Percentiles rank a stretch among this genome's conserved stretches.
Conservation (phyloP, 2,888 invertebrate species). For the Matsumyia berberina region DNA sequence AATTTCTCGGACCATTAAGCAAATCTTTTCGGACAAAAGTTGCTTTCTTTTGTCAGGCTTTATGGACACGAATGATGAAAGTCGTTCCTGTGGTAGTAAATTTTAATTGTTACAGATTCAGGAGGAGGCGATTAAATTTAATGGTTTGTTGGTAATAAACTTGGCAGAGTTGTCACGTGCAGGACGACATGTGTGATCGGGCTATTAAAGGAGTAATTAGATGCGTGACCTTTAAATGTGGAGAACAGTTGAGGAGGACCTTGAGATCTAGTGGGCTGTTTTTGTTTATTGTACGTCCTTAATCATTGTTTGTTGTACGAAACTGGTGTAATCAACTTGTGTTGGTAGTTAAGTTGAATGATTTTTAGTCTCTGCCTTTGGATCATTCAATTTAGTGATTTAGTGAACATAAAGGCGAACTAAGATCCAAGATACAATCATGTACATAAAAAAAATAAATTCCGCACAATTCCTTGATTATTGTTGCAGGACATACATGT, state of each 20-base stretch:
- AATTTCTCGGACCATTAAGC: slow-evolving; percentile 2
- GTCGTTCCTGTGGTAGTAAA: slow-evolving; percentile 2
- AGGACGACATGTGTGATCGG: slow-evolving; percentile 8
- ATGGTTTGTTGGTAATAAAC: background rate
- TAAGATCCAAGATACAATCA: no score
- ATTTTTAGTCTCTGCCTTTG: no score
- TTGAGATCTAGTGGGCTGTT: background rate
- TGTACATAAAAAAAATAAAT: no score
- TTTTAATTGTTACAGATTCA: slow-evolving; percentile 15
- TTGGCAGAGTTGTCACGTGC: background rate
- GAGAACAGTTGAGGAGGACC: background rate
- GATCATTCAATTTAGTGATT: no score
- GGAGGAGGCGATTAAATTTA: slow-evolving; percentile 17
- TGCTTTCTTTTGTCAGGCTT: background rate
- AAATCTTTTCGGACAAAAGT: background rate
- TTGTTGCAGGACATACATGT: no score
- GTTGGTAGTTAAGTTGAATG: background rate
- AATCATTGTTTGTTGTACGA: background rate
- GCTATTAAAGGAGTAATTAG: background rate
- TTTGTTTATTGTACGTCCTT: background rate
- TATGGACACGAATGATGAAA: background rate
- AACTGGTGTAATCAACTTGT: background rate
- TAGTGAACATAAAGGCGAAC: no score
- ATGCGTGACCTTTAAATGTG: slow-evolving; percentile 14
- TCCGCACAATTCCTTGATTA: no score